Evolutionary conservation across 2,888 invertebrate genomes (phyloP), one percentile per base, ranked within the genome.

Genomic region (Drosophila recens): DNA sequence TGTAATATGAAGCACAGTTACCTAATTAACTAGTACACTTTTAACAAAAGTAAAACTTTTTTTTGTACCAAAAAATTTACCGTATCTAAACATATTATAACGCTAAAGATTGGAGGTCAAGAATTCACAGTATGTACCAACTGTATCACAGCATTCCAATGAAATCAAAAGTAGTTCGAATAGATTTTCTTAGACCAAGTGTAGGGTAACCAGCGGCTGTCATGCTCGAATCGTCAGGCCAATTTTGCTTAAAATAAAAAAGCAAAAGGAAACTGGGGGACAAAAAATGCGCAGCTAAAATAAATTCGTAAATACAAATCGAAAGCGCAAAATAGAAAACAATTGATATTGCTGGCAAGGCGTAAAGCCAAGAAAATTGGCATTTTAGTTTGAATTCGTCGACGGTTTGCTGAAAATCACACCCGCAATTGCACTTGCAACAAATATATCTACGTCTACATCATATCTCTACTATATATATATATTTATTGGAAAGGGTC

Each of bases 291-390:
- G 57, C 78, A 77, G 70, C 89, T 49, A 86, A 85, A 88, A 85
- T 88, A 85, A 86, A 86, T 77, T 80, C 79, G 77, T 62, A 79
- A 82, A 81, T 66, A 63, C 72, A 86, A 75, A 88, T 84, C 83
- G 88, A 88, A 84, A 86, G 80, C 76, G 70, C 81, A 85, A 88
- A 88, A 83, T 81, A 85, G 89, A 85, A 80, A 88, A 70, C 83
- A 88, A 88, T 83, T 85, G 84, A 85, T 85, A 85, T 79, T 75
- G 71, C 61, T 62, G 69, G 80, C 83, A 67, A 54, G 68, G 72
- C 86, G 81, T 78, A 63, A 83, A 83, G 77, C 71, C 53, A 53
- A 67, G 69, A 52, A 34, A 72, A 70, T 88, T 88, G 84, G 84
- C 84, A 85, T 83, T 85, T 85, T 68, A 85, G 84, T 85, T 88